phyloP scores from a whole-genome alignment of 1,140 invertebrate genomes.

The Mya arenaria region DNA sequence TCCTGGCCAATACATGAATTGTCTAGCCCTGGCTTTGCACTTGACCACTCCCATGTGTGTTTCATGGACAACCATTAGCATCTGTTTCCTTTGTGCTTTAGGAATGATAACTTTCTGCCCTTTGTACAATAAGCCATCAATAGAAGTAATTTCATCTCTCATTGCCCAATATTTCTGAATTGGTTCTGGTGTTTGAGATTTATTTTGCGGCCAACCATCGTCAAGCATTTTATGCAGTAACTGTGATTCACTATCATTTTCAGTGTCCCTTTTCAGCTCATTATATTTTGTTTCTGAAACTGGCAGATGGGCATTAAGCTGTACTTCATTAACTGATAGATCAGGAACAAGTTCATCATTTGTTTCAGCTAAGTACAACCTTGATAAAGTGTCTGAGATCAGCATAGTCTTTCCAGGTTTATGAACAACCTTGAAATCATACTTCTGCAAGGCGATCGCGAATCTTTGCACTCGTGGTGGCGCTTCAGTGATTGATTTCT shows the following conservation, averaged over 20 bases:
- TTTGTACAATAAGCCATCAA: background rate
- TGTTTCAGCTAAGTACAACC: background rate
- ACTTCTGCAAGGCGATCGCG: background rate
- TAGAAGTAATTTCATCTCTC: conserved; percentile 9
- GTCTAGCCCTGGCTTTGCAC: too few relatives aligned
- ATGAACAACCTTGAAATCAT: background rate
- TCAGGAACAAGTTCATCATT: background rate
- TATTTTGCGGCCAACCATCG: background rate
- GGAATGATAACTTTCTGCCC: background rate
- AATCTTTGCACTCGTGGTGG: conserved; percentile 15
- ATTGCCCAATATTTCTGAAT: background rate
- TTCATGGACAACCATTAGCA: conserved; percentile 16
- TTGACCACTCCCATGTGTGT: conserved; percentile 20
- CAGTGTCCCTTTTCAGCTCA: background rate
- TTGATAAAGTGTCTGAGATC: background rate
- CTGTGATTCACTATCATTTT: background rate
- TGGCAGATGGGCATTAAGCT: background rate
- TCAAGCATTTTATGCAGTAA: background rate
- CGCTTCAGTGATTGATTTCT: background rate
- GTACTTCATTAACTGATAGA: background rate
- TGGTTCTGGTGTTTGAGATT: background rate
- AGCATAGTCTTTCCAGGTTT: conserved; percentile 20
- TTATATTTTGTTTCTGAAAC: background rate
- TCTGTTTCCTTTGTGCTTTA: background rate
- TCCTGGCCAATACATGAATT: too few relatives aligned